Conservation (phyloP, 2,113 vertebrate species). For the Enhydra lutris region DNA sequence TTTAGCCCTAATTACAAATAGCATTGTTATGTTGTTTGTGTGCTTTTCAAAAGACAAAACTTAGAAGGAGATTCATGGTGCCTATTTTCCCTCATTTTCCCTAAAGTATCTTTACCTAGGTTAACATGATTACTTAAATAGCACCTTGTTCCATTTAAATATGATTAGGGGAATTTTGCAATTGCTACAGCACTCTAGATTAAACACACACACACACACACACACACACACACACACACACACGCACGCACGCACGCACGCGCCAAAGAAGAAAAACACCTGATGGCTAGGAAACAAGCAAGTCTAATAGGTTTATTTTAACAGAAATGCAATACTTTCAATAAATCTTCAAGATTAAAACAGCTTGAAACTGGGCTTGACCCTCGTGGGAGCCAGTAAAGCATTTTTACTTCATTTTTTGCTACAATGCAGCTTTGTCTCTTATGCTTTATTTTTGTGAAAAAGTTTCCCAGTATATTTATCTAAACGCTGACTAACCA, state of each 20-base stretch:
- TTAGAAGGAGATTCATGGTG: constrained; percentile 45
- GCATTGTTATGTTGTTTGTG: neutral
- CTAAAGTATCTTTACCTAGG: constrained; percentile 63
- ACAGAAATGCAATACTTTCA: constrained; percentile 78
- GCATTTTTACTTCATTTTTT: constrained; percentile 35
- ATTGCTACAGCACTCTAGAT: constrained; percentile 58
- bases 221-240: neutral
- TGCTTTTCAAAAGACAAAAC: constrained; percentile 27
- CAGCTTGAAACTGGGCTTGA: constrained; percentile 75
- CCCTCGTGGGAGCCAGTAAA: constrained; percentile 43
- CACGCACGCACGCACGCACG: too few species aligned
- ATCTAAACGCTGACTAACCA: constrained; percentile 4
- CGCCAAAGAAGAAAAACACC: constrained; percentile 22
- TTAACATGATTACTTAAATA: constrained; percentile 60
- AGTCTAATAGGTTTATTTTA: constrained; percentile 83
- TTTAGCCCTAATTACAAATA: constrained; percentile 7
- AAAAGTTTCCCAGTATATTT: constrained; percentile 8
- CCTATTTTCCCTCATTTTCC: constrained; percentile 54
- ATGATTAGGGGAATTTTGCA: constrained; percentile 71
- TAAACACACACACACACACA: constrained; percentile 36
- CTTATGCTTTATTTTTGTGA: constrained; percentile 21
- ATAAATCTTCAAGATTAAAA: constrained; percentile 80
- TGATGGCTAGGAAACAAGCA: constrained; percentile 82
- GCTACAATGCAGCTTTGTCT: neutral
- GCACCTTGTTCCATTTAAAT: constrained; percentile 75